Base-by-base conservation (phyloP, 1,140 invertebrate species). In the Drosophila subobscura region DNA sequence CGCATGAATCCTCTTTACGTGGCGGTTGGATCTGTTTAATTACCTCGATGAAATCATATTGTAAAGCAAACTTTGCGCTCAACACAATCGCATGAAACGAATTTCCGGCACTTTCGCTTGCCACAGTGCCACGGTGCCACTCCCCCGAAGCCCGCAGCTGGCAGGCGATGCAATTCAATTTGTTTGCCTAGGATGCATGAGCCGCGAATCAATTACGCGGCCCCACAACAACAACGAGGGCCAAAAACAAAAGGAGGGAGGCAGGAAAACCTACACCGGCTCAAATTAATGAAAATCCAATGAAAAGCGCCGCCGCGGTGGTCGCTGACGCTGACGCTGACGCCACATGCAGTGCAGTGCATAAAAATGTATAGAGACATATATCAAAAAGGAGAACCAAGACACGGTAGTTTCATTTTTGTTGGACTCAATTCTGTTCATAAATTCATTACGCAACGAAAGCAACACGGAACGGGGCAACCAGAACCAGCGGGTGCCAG, bases 231-330 rank as follows among this genome's bases (percentile, higher is more conserved):
- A 46, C 6, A 14, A 20, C 1, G 23, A 10, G 7, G 14, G 42
- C 33, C 40, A 20, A 37, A 65, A 61, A 53, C 65, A 51, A 27
- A 40, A 23, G 27, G 47, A 42, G 27, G 45, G 55, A 72, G 16
- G 20, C 40, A 42, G 27, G 50, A 64, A 72, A 49, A 63, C 55
- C 70, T 64, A 64, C 52, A 71, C 68, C 68, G 73, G 70, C 72
- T 74, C 64, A 51, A 72, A 88, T 88, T 81, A 81, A 86, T 88
- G 83, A 88, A 86, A 86, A 81, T 81, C 64, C 45, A 77, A 78
- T 59, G 78, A 86, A 86, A 78, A 84, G 61, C 63, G 50, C 57
- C 16, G 16, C 45, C 16, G 25, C 45, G 57, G 46, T 42, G 40
- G 25, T 54, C 58, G 46, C 20, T 51, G 16, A 20, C 16, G 16